These are phyloP conservation scores for Ceyx margarethae DNA, from an alignment of 2,113 vertebrate genomes.

Conservation along the genomic window DNA sequence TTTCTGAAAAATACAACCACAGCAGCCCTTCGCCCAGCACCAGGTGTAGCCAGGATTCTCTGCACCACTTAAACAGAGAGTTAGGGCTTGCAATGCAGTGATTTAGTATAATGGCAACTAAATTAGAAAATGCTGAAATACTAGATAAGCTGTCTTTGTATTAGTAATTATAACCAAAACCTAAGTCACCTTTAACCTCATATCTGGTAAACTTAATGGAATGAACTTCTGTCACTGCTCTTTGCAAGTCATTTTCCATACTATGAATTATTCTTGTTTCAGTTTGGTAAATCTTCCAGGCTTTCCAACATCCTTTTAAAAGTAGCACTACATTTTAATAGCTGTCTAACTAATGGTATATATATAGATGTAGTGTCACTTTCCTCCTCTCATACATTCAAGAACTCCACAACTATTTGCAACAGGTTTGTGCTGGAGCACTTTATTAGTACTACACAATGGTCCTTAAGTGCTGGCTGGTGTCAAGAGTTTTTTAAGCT, in stretches of 20 bases:
- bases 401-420: neutral
- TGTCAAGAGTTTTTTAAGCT: neutral
- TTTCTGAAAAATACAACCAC: neutral
- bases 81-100: neutral
- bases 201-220: neutral
- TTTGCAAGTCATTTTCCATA: neutral
- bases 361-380: neutral
- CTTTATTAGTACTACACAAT: neutral
- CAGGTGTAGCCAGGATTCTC: neutral
- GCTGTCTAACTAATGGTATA: neutral
- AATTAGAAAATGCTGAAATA: neutral
- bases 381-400: neutral
- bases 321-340: neutral
- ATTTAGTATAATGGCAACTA: neutral
- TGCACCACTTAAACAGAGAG: neutral
- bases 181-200: neutral
- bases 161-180: neutral
- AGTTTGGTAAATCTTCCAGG: neutral
- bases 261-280: neutral
- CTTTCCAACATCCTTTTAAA: conserved; percentile 1
- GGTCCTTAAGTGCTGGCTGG: neutral
- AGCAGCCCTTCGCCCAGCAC: neutral
- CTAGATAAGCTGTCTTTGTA: neutral
- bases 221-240: neutral
- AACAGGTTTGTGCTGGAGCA: neutral